Base-by-base conservation (phyloP, 2,888 invertebrate genomes). In the Cremastinae sp. region DNA sequence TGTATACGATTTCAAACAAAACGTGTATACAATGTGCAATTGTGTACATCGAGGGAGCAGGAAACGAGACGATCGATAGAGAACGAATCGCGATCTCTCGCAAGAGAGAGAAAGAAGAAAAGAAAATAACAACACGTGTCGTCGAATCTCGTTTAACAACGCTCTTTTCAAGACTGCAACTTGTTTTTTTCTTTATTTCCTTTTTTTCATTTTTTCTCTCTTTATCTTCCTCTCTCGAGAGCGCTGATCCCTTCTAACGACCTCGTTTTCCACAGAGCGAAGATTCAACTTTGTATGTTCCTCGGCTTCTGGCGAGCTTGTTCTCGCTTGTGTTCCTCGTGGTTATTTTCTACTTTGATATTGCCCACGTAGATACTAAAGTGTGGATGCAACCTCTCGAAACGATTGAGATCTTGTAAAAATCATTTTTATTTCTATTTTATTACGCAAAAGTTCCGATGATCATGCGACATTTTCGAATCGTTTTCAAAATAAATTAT, bases 81-180 rank as follows among this genome's bases (percentile, higher is more conserved):
- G 69, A 75, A 62, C 35, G 55, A 56, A 64, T 62, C 72, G 72
- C 71, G 62, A 66, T 72, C 66, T 61, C 35, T 22, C 51, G 58
- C 2, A 5, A 28, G 28, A 28, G 28, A 28, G 28, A 28, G 28
- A 28, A 28, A 28, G 5, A 28, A 51, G 62, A 45, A 43, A 35
- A 58, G 49, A 39, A 22, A 64, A 41, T 51, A 53, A 47, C 45
- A 75, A 64, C 76, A 69, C 76, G 76, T 76, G 76, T 76, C 76
- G 68, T 76, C 72, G 72, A 72, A 65, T 69, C 76, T 64, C 72
- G 69, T 76, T 76, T 64, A 72, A 76, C 76, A 69, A 69, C 69
- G 69, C 41, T 59, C 68, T 37, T 59, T 69, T 69, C 59, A 28
- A 18, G 69, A 51, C 49, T 49, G 9, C 55, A 39, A n/a, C 7